Conservation (phyloP, 1,140 invertebrate genomes). For the Bombus difficillimus region DNA sequence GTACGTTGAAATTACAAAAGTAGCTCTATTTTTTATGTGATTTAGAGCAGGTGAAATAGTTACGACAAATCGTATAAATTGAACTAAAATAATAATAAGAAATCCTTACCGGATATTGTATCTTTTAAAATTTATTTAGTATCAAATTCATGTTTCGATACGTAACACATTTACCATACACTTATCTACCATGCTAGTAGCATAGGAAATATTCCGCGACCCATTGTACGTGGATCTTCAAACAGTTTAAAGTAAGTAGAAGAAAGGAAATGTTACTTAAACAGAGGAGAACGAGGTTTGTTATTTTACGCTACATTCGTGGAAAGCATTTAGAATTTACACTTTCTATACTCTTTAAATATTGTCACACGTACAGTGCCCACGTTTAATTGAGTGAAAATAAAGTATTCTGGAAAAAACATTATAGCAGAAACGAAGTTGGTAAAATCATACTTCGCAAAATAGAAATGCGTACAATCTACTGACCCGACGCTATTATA, state of each 20-base stretch:
- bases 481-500: too few relatives aligned
- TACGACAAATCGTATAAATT: too few relatives aligned
- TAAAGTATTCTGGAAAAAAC: neutral
- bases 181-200: neutral
- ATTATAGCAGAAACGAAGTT: neutral
- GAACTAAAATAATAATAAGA: neutral
- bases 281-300: neutral
- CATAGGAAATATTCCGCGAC: neutral
- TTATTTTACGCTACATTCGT: neutral
- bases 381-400: neutral
- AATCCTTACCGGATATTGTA: neutral
- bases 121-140: neutral
- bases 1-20: too few relatives aligned
- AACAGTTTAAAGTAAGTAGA: neutral
- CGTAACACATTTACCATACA: neutral
- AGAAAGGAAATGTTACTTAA: neutral
- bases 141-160: neutral
- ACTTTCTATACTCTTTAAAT: slow-evolving; percentile 4
- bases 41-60: too few relatives aligned
- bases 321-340: neutral
- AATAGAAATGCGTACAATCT: too few relatives aligned
- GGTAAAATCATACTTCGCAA: neutral
- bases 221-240: neutral
- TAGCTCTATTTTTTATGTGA: too few relatives aligned
- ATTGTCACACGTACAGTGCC: neutral